Evolutionary conservation across 2,888 invertebrate species (phyloP).

Genomic region (Imbricaverruca yamaguchii): DNA sequence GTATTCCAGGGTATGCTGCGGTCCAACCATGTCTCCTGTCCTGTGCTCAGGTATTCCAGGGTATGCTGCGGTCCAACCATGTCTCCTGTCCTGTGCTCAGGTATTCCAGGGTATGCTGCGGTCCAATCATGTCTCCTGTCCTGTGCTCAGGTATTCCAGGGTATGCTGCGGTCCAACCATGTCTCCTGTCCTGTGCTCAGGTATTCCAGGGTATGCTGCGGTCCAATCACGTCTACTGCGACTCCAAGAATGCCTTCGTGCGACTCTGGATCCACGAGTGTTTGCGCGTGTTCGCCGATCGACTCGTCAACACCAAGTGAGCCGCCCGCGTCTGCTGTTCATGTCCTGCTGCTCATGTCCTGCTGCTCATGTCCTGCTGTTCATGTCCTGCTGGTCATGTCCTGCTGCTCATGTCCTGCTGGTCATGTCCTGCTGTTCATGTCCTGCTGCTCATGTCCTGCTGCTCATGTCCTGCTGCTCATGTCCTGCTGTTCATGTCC

Average conservation of each 20-base stretch:
- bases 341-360: too few species aligned
- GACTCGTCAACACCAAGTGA: conserved; percentile 67
- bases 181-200: conserved; percentile 36
- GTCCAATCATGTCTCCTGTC: conserved; percentile 64
- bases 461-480: too few species aligned
- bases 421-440: too few species aligned
- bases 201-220: conserved; percentile 67
- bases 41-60: conserved; percentile 54
- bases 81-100: conserved; percentile 55
- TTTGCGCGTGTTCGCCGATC: conserved; percentile 73
- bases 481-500: too few species aligned
- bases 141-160: conserved; percentile 54
- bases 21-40: conserved; percentile 64
- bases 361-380: too few species aligned
- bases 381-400: too few species aligned
- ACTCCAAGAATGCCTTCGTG: conserved; percentile 59
- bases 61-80: conserved; percentile 65
- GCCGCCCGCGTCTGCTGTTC: too few species aligned
- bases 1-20: conserved; percentile 67
- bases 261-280: conserved; percentile 81
- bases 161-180: conserved; percentile 54
- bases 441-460: too few species aligned
- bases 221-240: conserved; percentile 67
- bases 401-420: too few species aligned
- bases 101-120: conserved; percentile 67